A percentile compares a stretch with the other conserved stretches of the same genome.
phyloP scores from a whole-genome alignment of 2,888 invertebrate genomes.

The Cactoblastis cactorum region DNA sequence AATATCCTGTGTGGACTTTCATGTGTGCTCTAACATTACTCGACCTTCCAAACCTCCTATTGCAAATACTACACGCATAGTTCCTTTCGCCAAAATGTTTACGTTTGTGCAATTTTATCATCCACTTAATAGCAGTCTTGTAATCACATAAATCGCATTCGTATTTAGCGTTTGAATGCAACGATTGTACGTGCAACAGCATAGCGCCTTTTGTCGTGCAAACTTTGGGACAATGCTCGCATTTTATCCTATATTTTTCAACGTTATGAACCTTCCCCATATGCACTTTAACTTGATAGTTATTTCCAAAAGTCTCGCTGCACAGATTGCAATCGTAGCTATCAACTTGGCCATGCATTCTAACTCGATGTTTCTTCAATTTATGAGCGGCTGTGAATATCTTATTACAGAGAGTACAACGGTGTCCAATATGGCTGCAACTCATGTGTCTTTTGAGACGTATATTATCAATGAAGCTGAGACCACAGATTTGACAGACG shows the following conservation, averaged over 20 bases:
- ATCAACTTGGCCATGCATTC: slow-evolving; percentile 43
- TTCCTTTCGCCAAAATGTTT: slow-evolving; percentile 71
- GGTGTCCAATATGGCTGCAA: slow-evolving; percentile 41
- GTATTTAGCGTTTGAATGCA: slow-evolving; percentile 56
- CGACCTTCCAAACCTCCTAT: slow-evolving; percentile 72
- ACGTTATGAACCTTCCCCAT: slow-evolving; percentile 62
- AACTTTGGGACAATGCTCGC: slow-evolving; percentile 62
- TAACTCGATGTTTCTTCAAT: slow-evolving; percentile 47
- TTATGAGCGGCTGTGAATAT: slow-evolving; percentile 52
- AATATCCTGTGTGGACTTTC: slow-evolving; percentile 54
- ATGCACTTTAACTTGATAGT: slow-evolving; percentile 57
- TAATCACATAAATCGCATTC: slow-evolving; percentile 59
- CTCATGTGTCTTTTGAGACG: slow-evolving; percentile 51
- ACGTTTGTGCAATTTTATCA: slow-evolving; percentile 60
- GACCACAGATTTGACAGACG: slow-evolving; percentile 59
- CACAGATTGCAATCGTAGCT: slow-evolving; percentile 45
- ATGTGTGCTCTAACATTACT: slow-evolving; percentile 65
- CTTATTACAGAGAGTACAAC: slow-evolving; percentile 59
- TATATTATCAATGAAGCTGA: slow-evolving; percentile 46
- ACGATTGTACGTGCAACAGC: slow-evolving; percentile 69
- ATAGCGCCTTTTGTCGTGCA: slow-evolving; percentile 74
- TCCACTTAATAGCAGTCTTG: slow-evolving; percentile 51
- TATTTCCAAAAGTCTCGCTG: slow-evolving; percentile 38
- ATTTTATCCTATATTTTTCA: slow-evolving; percentile 52
- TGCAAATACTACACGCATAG: slow-evolving; percentile 78